These are phyloP conservation scores for Caenorhabditis angaria DNA, from an alignment of 2,888 invertebrate species.

Conservation along the genomic window DNA sequence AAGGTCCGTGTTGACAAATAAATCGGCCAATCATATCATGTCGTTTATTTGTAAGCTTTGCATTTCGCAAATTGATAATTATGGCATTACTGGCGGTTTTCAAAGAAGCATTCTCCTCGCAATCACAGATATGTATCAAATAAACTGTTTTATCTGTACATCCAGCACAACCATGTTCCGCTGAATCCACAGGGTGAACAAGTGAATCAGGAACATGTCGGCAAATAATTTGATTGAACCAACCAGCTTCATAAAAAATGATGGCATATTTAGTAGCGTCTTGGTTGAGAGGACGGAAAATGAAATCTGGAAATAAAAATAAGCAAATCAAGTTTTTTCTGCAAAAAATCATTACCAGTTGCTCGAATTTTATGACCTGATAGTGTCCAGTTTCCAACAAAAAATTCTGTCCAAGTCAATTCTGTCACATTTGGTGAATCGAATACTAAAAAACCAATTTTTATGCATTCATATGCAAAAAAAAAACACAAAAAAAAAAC, in stretches of 20 bases:
- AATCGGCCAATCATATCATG: slow-evolving; percentile 14
- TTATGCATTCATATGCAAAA: no score
- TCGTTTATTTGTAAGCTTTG: neutral
- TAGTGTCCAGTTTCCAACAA: no score
- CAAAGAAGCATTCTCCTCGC: neutral
- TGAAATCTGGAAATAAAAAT: neutral
- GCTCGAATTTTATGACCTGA: no score
- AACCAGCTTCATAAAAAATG: neutral
- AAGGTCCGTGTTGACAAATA: slow-evolving; percentile 27
- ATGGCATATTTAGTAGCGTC: neutral
- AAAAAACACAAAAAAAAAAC: no score
- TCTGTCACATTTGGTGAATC: no score
- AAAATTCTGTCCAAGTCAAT: no score
- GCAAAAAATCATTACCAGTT: no score
- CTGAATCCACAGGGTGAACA: slow-evolving; percentile 5
- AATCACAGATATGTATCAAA: slow-evolving; percentile 11
- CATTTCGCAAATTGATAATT: neutral
- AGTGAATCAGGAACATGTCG: neutral
- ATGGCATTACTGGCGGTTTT: neutral
- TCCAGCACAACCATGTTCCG: neutral
- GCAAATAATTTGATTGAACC: neutral
- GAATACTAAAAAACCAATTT: no score
- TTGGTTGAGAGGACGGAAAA: neutral
- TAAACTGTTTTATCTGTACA: slow-evolving; percentile 21
- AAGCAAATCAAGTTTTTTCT: no score